These are phyloP conservation scores for Lates japonicus DNA, from an alignment of 2,797 vertebrate genomes.

Conservation along the genomic window DNA sequence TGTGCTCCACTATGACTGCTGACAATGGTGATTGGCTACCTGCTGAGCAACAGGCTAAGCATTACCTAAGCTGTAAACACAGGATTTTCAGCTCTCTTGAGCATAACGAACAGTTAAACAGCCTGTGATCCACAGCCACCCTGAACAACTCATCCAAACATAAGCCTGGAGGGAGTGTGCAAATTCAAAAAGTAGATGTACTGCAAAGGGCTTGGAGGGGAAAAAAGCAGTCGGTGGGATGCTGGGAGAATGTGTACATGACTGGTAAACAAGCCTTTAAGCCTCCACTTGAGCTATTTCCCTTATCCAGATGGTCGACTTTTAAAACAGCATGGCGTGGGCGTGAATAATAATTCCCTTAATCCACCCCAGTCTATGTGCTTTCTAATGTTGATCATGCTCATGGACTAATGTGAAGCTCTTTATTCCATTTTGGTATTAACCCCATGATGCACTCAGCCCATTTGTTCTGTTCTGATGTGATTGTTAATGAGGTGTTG, in stretches of 20 bases:
- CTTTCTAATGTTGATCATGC: constrained; percentile 50
- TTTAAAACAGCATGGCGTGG: constrained; percentile 62
- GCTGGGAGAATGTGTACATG: constrained; percentile 8
- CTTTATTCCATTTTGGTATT: constrained; percentile 20
- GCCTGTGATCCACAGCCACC: constrained; percentile 13
- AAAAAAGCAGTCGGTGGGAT: constrained; percentile 17
- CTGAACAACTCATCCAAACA: not conserved
- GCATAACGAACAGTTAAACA: constrained; percentile 8
- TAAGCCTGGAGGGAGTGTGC: not conserved
- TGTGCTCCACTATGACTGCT: constrained; percentile 42
- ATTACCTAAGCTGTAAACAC: constrained; percentile 45
- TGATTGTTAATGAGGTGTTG: constrained; percentile 5
- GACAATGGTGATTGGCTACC: constrained; percentile 57
- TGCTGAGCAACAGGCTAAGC: constrained; percentile 38
- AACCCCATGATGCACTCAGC: constrained; percentile 1
- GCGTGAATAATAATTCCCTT: constrained; percentile 62
- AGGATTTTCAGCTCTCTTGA: constrained; percentile 36
- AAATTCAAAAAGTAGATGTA: not conserved
- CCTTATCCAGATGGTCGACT: constrained; percentile 66
- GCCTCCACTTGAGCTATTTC: constrained; percentile 42
- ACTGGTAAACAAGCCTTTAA: constrained; percentile 58
- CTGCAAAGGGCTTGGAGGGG: not conserved
- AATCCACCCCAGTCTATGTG: constrained; percentile 59
- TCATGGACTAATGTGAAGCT: constrained; percentile 23
- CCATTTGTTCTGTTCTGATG: constrained; percentile 7